Percentiles rank a stretch among this genome's conserved stretches.
phyloP scores from a whole-genome alignment of 2,113 vertebrate genomes.

The Oreochromis aureus region DNA sequence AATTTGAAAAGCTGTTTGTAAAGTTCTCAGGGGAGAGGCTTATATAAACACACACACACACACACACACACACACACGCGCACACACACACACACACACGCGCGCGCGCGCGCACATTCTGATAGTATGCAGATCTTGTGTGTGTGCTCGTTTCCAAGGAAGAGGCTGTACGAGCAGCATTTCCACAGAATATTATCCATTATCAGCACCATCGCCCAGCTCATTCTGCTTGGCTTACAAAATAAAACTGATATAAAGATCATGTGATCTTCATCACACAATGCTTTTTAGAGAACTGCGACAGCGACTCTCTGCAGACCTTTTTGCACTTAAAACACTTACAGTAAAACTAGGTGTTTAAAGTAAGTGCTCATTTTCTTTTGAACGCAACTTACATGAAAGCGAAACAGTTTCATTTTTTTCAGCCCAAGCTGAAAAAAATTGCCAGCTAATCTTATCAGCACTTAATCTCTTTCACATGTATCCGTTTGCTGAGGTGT shows the following conservation, averaged over 20 bases:
- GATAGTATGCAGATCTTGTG: background rate
- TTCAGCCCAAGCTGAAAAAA: background rate
- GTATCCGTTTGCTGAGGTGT: background rate
- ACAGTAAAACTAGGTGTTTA: background rate
- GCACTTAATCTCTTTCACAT: background rate
- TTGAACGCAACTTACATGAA: background rate
- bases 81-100: background rate
- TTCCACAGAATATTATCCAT: background rate
- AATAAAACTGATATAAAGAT: background rate
- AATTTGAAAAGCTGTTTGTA: background rate
- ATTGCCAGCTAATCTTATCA: background rate
- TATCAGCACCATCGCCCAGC: background rate
- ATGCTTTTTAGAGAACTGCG: background rate
- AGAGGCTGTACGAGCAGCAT: background rate
- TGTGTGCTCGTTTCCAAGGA: background rate
- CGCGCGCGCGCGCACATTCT: background rate
- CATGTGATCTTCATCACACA: too few species aligned
- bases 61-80: background rate
- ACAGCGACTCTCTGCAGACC: background rate
- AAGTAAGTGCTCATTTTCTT: background rate
- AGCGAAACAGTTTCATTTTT: background rate
- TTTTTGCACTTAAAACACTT: background rate
- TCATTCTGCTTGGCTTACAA: background rate
- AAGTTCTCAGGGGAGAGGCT: background rate
- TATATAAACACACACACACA: background rate